Percentiles rank a stretch among this genome's conserved stretches.
These are phyloP conservation scores for Phengaris arion DNA, from an alignment of 2,888 invertebrate species.

Conservation along the genomic window DNA sequence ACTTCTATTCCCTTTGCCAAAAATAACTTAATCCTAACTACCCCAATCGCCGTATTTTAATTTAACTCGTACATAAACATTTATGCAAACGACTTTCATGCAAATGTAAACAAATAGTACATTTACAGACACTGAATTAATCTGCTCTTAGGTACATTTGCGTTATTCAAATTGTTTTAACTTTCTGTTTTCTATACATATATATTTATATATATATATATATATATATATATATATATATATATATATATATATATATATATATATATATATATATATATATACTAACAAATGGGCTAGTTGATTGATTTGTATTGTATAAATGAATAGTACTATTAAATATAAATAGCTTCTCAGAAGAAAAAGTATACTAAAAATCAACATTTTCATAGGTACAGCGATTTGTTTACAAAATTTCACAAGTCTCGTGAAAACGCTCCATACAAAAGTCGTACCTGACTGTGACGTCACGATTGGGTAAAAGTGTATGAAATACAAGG, in stretches of 20 bases:
- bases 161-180: constrained; percentile 12
- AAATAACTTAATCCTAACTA: background rate
- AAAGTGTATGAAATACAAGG: too few species aligned
- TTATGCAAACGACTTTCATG: constrained; percentile 23
- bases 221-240: background rate
- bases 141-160: constrained; percentile 8
- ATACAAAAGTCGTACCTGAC: too few species aligned
- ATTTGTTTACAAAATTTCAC: too few species aligned
- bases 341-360: too few species aligned
- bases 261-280: background rate
- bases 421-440: too few species aligned
- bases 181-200: background rate
- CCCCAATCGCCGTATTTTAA: constrained; percentile 1
- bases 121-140: background rate
- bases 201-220: background rate
- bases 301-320: too few species aligned
- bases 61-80: constrained; percentile 17
- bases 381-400: too few species aligned
- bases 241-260: background rate
- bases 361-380: too few species aligned
- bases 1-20: background rate
- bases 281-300: too few species aligned
- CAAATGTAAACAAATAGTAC: constrained; percentile 15
- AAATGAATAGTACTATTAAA: too few species aligned
- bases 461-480: too few species aligned